Evolutionary conservation across 1,140 invertebrate species (phyloP).

Genomic region (Scaptomyza montana): DNA sequence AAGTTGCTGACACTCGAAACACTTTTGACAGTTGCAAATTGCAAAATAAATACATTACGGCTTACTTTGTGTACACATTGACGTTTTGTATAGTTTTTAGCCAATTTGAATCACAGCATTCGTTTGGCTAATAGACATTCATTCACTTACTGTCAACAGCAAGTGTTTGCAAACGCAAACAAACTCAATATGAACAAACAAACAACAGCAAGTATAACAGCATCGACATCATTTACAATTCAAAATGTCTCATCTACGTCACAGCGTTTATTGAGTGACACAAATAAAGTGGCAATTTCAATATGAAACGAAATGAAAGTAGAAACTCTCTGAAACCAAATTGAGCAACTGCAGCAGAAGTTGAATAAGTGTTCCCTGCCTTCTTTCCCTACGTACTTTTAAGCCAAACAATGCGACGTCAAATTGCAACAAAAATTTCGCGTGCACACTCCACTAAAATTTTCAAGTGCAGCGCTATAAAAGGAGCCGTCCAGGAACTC

Average conservation of each 20-base stretch:
- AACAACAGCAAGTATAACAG: slow-evolving; percentile 13
- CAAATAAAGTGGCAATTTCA: slow-evolving; percentile 70
- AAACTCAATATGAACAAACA: slow-evolving; percentile 26
- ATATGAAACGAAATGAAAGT: slow-evolving; percentile 43
- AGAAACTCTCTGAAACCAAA: slow-evolving; percentile 38
- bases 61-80: neutral
- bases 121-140: slow-evolving; percentile 13
- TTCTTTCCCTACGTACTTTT: neutral
- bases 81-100: neutral
- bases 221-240: slow-evolving; percentile 39
- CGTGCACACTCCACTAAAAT: slow-evolving; percentile 56
- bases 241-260: slow-evolving; percentile 16
- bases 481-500: slow-evolving; percentile 24
- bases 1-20: neutral
- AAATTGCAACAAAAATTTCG: slow-evolving; percentile 75
- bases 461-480: slow-evolving; percentile 70
- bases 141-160: slow-evolving; percentile 10
- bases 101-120: slow-evolving; percentile 2
- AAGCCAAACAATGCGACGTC: slow-evolving; percentile 17
- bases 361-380: slow-evolving; percentile 18
- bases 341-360: slow-evolving; percentile 58
- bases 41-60: neutral
- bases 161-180: slow-evolving; percentile 33
- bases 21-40: neutral
- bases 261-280: slow-evolving; percentile 31